Percentiles rank a stretch among this genome's conserved stretches.
phyloP scores from a whole-genome alignment of 1,140 invertebrate species.

The Glossosoma conforme region DNA sequence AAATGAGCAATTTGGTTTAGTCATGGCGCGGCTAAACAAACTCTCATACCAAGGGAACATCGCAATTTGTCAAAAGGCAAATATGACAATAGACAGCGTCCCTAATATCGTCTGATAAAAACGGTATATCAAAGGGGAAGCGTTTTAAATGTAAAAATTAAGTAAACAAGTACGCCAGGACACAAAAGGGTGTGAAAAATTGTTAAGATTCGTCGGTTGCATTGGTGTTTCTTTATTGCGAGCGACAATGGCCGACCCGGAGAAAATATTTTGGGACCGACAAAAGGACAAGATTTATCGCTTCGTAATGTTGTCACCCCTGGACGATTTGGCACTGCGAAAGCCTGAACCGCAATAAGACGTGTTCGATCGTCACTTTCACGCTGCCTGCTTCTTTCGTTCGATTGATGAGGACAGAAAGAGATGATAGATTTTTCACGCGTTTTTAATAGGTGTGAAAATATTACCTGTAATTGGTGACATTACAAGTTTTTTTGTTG shows the following conservation, averaged over 20 bases:
- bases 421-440: too few relatives aligned
- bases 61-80: conserved; percentile 23
- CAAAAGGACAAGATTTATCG: conserved; percentile 24
- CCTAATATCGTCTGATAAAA: conserved; percentile 23
- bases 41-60: conserved; percentile 11
- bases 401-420: too few relatives aligned
- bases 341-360: too few relatives aligned
- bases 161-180: conserved; percentile 27
- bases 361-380: too few relatives aligned
- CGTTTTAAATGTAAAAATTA: conserved; percentile 21
- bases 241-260: conserved; percentile 7
- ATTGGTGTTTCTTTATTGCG: conserved; percentile 17
- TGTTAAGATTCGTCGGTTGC: conserved; percentile 23
- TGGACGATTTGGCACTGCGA: not conserved
- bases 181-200: conserved; percentile 32
- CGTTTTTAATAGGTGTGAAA: too few relatives aligned
- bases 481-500: too few relatives aligned
- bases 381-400: too few relatives aligned
- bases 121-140: conserved; percentile 13
- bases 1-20: not conserved
- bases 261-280: conserved; percentile 22
- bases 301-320: conserved; percentile 5
- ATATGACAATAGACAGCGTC: too few relatives aligned
- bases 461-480: too few relatives aligned
- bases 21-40: not conserved